phyloP scores from a whole-genome alignment of 2,888 invertebrate species.

The Caprella mutica region DNA sequence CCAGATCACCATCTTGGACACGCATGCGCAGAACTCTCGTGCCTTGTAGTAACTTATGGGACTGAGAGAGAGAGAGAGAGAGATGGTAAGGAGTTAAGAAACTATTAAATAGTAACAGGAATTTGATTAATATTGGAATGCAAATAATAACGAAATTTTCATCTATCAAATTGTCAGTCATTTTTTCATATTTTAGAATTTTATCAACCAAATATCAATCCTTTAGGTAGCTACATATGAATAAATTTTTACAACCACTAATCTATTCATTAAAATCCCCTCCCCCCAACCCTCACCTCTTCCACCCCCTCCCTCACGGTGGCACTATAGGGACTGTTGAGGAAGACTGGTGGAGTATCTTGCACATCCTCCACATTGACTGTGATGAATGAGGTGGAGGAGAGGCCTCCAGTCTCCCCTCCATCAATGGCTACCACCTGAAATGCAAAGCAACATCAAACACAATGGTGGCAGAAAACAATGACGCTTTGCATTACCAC shows the following conservation, averaged over 20 bases:
- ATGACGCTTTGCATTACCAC: neutral
- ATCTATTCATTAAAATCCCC: too few relatives aligned
- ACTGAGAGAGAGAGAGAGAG: too few relatives aligned
- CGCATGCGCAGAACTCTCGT: conserved; percentile 57
- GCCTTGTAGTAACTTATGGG: conserved; percentile 39
- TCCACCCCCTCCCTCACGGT: conserved; percentile 62
- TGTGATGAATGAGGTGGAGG: conserved; percentile 59
- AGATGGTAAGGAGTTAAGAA: too few relatives aligned
- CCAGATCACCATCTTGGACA: conserved; percentile 70
- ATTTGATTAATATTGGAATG: too few relatives aligned
- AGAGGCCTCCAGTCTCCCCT: conserved; percentile 43
- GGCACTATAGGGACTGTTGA: conserved; percentile 67
- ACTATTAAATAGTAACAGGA: too few relatives aligned
- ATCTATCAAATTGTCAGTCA: too few relatives aligned
- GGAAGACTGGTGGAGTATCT: conserved; percentile 69
- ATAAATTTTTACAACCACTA: too few relatives aligned
- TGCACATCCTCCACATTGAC: conserved; percentile 65
- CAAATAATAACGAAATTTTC: too few relatives aligned
- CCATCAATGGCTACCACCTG: conserved; percentile 42
- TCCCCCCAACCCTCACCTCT: conserved; percentile 53
- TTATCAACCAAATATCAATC: too few relatives aligned
- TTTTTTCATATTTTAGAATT: too few relatives aligned
- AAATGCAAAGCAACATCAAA: neutral
- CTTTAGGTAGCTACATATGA: too few relatives aligned
- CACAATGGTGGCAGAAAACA: neutral